A percentile compares a stretch with the other conserved stretches of the same genome.
phyloP scores from a whole-genome alignment of 2,113 vertebrate species.

The Serilophus lunatus region DNA sequence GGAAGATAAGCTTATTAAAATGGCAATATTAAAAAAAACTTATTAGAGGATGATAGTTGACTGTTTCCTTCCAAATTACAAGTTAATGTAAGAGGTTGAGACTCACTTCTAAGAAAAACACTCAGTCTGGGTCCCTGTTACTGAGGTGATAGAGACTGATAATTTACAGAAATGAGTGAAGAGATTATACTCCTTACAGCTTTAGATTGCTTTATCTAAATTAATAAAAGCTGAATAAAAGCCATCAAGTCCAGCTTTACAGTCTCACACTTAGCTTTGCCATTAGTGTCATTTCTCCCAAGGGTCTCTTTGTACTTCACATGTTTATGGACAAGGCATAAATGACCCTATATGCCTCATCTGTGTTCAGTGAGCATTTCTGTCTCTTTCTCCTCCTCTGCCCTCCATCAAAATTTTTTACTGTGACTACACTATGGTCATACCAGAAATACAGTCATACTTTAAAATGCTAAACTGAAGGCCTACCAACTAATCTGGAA shows the following conservation, averaged over 20 bases:
- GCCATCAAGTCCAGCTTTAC: slow-evolving; percentile 3
- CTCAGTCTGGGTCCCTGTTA: not conserved
- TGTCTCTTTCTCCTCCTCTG: not conserved
- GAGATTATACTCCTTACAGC: slow-evolving; percentile 51
- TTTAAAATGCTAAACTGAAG: not conserved
- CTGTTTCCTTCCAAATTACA: not conserved
- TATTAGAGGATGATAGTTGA: not conserved
- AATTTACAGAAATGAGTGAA: slow-evolving; percentile 45
- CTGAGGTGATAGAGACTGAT: slow-evolving; percentile 1
- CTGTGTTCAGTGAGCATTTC: not conserved
- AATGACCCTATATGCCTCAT: slow-evolving; percentile 52
- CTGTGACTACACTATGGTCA: not conserved
- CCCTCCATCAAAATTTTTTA: not conserved
- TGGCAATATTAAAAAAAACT: not conserved
- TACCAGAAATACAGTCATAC: not conserved
- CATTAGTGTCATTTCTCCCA: slow-evolving; percentile 34
- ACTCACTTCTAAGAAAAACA: not conserved
- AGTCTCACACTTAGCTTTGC: not conserved
- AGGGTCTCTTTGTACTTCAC: slow-evolving; percentile 26
- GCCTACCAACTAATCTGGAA: not conserved
- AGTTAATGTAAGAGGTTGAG: not conserved
- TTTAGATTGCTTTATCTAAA: slow-evolving; percentile 66
- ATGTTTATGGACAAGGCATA: slow-evolving; percentile 63
- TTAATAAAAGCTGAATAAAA: slow-evolving; percentile 42
- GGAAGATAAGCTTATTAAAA: not conserved